Evolutionary conservation across 1,140 invertebrate species (phyloP), one percentile per base, ranked within the genome.

Genomic region (Armadillidium nasatum): DNA sequence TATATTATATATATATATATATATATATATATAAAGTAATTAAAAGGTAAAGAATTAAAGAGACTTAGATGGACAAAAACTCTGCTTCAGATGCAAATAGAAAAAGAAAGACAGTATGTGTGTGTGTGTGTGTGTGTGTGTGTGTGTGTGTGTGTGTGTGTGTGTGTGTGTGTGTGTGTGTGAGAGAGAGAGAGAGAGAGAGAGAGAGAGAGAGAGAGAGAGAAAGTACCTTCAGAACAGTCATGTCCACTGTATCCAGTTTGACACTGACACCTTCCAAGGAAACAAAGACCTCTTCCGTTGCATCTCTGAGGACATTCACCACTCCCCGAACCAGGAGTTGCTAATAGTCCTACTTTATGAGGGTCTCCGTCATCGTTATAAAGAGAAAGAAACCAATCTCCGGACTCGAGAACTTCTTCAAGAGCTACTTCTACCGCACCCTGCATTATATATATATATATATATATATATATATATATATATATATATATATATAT

Each of bases 201-300:
- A n/a, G n/a, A n/a, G n/a, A n/a, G n/a, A n/a, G n/a, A n/a, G n/a
- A n/a, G n/a, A n/a, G n/a, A n/a, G n/a, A n/a, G n/a, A n/a, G n/a
- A n/a, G n/a, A n/a, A n/a, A n/a, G n/a, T n/a, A 94, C 96, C 96
- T 85, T 97, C 93, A 83, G 94, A 95, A 84, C 97, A 99, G 84
- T 97, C 95, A 75, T 94, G 92, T 13, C 96, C 96, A 19, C 93
- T 93, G 85, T 95, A 99, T 15, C 97, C 97, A 71, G 95, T 91
- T 84, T 94, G 96, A 84, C 97, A 99, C 80, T 94, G 91, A 84
- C 97, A 99, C 83, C 94, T 93, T 4, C 96, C 96, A 82, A 95
- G 89, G 10, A 94, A 86, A 86, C 97, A 99, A 84, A 96, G 93
- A 2, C 97, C 97, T 86, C 98, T 96, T 0, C 95, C 95, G 81